Evolutionary conservation across 2,113 vertebrate species (phyloP).

Genomic region (Catharus minimus): DNA sequence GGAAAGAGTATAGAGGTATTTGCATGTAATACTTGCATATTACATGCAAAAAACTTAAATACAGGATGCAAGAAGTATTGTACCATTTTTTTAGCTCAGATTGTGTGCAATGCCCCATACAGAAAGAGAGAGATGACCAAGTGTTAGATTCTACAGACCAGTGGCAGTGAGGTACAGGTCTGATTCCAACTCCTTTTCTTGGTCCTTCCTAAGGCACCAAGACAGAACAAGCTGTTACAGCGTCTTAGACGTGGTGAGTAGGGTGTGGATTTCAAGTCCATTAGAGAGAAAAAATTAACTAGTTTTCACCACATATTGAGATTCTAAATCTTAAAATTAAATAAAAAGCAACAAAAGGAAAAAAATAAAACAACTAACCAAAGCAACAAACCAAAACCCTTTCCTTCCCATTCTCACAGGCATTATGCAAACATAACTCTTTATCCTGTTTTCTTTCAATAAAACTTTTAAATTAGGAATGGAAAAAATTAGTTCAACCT

Average conservation of each 20-base stretch:
- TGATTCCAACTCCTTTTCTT: neutral
- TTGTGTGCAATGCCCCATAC: fast-evolving
- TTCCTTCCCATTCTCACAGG: neutral
- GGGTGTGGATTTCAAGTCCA: neutral
- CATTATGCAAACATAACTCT: neutral
- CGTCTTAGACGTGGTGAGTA: neutral
- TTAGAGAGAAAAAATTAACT: neutral
- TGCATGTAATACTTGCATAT: neutral
- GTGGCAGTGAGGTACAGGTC: neutral
- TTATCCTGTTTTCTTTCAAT: neutral
- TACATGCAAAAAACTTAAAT: neutral
- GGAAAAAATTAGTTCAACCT: neutral
- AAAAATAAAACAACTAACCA: neutral
- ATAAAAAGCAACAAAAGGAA: neutral
- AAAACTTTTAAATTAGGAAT: neutral
- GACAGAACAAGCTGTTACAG: neutral
- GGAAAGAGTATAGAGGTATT: neutral
- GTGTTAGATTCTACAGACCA: neutral
- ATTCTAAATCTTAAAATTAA: neutral
- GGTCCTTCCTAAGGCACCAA: neutral
- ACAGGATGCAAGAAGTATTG: neutral
- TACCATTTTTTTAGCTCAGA: neutral
- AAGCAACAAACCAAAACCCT: neutral
- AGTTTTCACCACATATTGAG: neutral
- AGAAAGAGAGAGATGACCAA: neutral